Conservation (phyloP, 1,140 invertebrate genomes). For the Panagrolaimus sp. region DNA sequence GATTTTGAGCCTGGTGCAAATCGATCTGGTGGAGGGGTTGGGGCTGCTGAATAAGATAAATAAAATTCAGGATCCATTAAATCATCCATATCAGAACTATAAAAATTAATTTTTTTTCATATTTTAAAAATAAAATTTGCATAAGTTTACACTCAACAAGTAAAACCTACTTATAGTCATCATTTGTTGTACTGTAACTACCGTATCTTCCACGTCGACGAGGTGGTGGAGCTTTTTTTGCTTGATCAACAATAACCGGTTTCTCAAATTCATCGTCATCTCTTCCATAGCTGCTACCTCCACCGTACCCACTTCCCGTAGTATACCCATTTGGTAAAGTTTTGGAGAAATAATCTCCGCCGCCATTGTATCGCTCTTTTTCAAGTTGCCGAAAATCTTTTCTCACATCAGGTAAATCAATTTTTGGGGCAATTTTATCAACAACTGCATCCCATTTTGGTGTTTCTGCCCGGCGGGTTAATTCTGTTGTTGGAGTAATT, state of each 20-base stretch:
- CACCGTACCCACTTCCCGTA: background rate
- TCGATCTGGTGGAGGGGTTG: slow-evolving; percentile 11
- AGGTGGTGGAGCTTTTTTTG: slow-evolving; percentile 13
- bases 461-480: slow-evolving; percentile 39
- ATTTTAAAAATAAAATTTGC: too few species aligned
- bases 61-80: slow-evolving; percentile 57
- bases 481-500: slow-evolving; percentile 22
- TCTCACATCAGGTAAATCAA: slow-evolving; percentile 7
- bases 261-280: slow-evolving; percentile 36
- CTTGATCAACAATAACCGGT: slow-evolving; percentile 32
- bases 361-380: background rate
- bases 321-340: slow-evolving; percentile 14
- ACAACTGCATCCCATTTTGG: slow-evolving; percentile 58
- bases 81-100: slow-evolving; percentile 56
- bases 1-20: slow-evolving; percentile 32
- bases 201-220: background rate
- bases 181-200: slow-evolving; percentile 1
- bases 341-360: slow-evolving; percentile 15
- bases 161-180: slow-evolving; percentile 21
- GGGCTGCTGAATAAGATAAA: slow-evolving; percentile 39
- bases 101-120: too few species aligned
- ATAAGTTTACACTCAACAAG: too few species aligned
- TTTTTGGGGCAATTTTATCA: slow-evolving; percentile 38
- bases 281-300: too few species aligned
- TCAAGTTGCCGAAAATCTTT: slow-evolving; percentile 18